Percentiles rank a stretch among this genome's conserved stretches.
Conservation (phyloP, 2,797 vertebrate genomes). For the Hippopotamyrus pictus region DNA sequence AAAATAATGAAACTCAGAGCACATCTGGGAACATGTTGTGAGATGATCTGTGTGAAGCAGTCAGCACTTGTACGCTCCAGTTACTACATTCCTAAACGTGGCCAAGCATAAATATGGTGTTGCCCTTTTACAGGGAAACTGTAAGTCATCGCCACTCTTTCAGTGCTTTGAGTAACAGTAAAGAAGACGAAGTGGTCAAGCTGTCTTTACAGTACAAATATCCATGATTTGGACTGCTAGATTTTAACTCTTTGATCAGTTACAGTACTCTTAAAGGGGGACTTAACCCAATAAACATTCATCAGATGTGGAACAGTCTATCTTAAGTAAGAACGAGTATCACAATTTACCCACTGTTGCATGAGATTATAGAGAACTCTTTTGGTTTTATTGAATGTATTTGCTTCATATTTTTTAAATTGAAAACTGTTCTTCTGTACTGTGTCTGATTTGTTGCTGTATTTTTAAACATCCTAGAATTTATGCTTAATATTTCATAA, state of each 20-base stretch:
- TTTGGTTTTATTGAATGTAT: slow-evolving; percentile 13
- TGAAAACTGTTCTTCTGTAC: slow-evolving; percentile 39
- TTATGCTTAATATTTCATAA: slow-evolving; percentile 37
- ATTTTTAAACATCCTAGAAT: slow-evolving; percentile 45
- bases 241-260: slow-evolving; percentile 22
- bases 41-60: slow-evolving; percentile 27
- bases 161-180: background rate
- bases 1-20: slow-evolving; percentile 30
- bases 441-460: slow-evolving; percentile 48
- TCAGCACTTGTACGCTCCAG: slow-evolving; percentile 28
- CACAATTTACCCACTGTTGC: slow-evolving; percentile 50
- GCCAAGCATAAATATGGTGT: background rate
- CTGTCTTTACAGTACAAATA: slow-evolving; percentile 49
- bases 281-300: slow-evolving; percentile 52
- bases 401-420: background rate
- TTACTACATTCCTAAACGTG: background rate
- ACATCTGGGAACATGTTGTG: slow-evolving; percentile 7
- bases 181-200: slow-evolving; percentile 25
- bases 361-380: slow-evolving; percentile 32
- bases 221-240: slow-evolving; percentile 7
- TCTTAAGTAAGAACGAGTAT: slow-evolving; percentile 47
- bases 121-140: slow-evolving; percentile 23
- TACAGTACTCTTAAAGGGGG: slow-evolving; percentile 32
- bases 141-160: background rate
- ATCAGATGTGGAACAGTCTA: slow-evolving; percentile 50